Evolutionary conservation across 1,140 invertebrate species (phyloP).

Genomic region (Tenebrio molitor): DNA sequence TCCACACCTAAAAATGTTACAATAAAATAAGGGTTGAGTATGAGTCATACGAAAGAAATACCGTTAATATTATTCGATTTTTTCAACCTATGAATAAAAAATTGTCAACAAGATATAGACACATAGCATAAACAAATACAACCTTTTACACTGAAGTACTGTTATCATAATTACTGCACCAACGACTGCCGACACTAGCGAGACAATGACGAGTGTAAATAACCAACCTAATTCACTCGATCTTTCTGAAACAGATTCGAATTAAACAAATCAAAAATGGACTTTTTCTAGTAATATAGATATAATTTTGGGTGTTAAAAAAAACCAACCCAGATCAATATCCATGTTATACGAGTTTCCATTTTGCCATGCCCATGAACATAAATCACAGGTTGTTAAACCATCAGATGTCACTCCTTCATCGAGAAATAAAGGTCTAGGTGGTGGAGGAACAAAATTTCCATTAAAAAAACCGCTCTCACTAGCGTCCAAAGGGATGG

Average conservation of each 20-base stretch:
- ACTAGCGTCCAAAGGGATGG: slow-evolving; percentile 72
- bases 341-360: slow-evolving; percentile 52
- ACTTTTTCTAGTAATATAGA: not conserved
- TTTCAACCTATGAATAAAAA: slow-evolving; percentile 54
- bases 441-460: slow-evolving; percentile 78
- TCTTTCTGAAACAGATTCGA: slow-evolving; percentile 65
- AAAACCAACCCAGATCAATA: slow-evolving; percentile 48
- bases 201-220: slow-evolving; percentile 70
- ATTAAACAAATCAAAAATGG: not conserved
- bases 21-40: not conserved
- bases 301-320: not conserved
- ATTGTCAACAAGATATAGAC: not conserved
- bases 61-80: slow-evolving; percentile 8
- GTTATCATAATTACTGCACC: slow-evolving; percentile 71
- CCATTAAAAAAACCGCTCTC: slow-evolving; percentile 75
- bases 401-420: slow-evolving; percentile 71
- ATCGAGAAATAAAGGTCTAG: slow-evolving; percentile 74
- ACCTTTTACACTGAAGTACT: slow-evolving; percentile 71
- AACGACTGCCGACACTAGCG: slow-evolving; percentile 70
- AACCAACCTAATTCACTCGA: slow-evolving; percentile 69
- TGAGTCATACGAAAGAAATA: not conserved
- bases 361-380: slow-evolving; percentile 73
- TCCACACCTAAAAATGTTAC: not conserved
- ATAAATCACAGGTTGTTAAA: slow-evolving; percentile 79
- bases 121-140: slow-evolving; percentile 16